Evolutionary conservation across 2,113 vertebrate genomes (phyloP).

Genomic region (Tachycineta bicolor): DNA sequence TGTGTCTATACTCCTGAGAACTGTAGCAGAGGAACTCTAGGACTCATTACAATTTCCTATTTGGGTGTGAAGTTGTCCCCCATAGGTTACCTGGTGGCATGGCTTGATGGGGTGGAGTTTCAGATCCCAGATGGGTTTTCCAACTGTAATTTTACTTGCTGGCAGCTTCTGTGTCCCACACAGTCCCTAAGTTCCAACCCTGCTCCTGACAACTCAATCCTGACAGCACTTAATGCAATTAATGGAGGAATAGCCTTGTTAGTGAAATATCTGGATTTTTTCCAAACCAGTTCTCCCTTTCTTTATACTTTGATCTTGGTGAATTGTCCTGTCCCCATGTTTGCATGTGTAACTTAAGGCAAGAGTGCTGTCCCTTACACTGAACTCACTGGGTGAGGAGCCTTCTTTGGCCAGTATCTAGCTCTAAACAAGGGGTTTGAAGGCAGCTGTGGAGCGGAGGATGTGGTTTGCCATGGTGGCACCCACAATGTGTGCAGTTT

Average conservation of each 20-base stretch:
- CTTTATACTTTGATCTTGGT: background rate
- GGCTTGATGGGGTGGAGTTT: background rate
- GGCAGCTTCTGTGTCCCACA: background rate
- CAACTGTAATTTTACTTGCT: background rate
- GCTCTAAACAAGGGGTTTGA: background rate
- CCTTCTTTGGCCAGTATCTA: background rate
- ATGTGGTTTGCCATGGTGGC: background rate
- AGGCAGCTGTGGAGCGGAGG: background rate
- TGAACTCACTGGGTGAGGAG: background rate
- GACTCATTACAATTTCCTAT: background rate
- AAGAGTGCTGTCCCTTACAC: background rate
- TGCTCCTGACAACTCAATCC: background rate
- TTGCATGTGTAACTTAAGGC: background rate
- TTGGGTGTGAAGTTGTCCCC: background rate
- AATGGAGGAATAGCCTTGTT: background rate
- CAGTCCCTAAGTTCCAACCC: background rate
- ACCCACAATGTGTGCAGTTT: background rate
- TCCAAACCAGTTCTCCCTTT: background rate
- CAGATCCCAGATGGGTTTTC: background rate
- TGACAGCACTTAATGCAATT: background rate
- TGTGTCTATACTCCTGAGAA: background rate
- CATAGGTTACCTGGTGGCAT: background rate
- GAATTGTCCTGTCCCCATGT: rapidly evolving
- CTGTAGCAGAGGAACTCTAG: background rate
- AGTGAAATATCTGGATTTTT: background rate